phyloP scores from a whole-genome alignment of 2,797 vertebrate genomes.

The Echiichthys vipera region DNA sequence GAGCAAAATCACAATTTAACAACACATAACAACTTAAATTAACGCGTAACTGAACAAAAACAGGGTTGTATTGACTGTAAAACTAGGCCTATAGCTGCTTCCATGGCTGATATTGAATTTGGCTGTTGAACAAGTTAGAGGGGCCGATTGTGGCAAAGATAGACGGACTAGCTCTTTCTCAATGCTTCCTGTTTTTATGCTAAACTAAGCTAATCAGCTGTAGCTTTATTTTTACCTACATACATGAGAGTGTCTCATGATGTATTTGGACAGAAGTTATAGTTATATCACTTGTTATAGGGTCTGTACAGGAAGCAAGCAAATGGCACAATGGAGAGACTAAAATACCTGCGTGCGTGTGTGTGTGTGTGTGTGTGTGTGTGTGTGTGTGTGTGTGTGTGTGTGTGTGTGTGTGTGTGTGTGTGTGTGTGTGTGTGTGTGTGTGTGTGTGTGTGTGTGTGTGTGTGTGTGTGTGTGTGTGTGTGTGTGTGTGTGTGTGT shows the following conservation, averaged over 20 bases:
- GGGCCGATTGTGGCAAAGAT: not conserved
- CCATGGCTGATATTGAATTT: too few species aligned
- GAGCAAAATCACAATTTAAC: too few species aligned
- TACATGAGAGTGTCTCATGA: not conserved
- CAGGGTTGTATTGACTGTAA: too few species aligned
- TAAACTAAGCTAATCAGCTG: not conserved
- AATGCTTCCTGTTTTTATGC: not conserved
- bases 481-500: not conserved
- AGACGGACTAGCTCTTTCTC: not conserved
- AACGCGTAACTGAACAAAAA: too few species aligned
- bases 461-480: too few species aligned
- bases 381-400: not conserved
- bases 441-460: too few species aligned
- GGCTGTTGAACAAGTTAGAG: too few species aligned
- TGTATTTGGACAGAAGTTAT: not conserved
- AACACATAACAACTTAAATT: not conserved
- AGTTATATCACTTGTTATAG: not conserved
- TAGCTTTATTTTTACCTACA: not conserved
- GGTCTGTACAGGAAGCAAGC: not conserved
- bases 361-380: not conserved
- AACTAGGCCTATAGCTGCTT: too few species aligned
- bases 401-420: not conserved
- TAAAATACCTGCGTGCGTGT: not conserved
- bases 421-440: not conserved
- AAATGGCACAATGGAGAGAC: conserved; percentile 16